Percentiles rank a stretch among this genome's conserved stretches.
Conservation (phyloP, 1,140 invertebrate species). For the Philopotamus ludificatus region DNA sequence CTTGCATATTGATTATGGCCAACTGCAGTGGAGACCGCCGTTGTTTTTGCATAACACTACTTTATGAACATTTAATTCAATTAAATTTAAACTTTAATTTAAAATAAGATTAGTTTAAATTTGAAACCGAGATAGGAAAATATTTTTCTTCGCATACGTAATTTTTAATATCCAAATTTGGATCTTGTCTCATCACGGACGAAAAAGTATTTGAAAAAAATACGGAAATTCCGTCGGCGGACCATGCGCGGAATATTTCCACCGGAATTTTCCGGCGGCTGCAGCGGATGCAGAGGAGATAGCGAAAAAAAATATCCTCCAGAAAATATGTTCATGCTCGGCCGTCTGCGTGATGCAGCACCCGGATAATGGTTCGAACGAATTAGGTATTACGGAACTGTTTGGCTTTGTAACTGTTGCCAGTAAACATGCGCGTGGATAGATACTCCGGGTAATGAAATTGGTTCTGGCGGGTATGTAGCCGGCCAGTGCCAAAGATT, state of each 20-base stretch:
- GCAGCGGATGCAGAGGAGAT: not conserved
- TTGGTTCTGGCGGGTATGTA: conserved; percentile 24
- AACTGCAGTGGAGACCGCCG: too few species aligned
- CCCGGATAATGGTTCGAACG: conserved; percentile 30
- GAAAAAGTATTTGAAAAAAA: too few species aligned
- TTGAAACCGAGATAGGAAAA: too few species aligned
- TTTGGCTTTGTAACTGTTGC: conserved; percentile 23
- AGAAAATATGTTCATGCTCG: conserved; percentile 32
- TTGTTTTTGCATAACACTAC: too few species aligned
- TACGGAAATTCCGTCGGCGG: too few species aligned
- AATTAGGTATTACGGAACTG: conserved; percentile 34
- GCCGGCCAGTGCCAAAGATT: conserved; percentile 16
- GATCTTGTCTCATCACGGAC: too few species aligned
- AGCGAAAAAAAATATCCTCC: conserved; percentile 24
- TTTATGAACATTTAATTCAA: too few species aligned
- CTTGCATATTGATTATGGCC: too few species aligned
- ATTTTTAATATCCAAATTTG: too few species aligned
- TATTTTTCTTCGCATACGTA: too few species aligned
- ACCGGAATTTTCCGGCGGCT: conserved; percentile 5
- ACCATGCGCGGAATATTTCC: conserved; percentile 1
- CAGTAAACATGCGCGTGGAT: conserved; percentile 15
- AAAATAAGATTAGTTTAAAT: too few species aligned
- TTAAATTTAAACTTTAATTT: too few species aligned
- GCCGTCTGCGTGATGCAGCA: conserved; percentile 28
- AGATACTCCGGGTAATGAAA: conserved; percentile 35